These are phyloP conservation scores for Planiliza haematocheilus DNA, from an alignment of 2,113 vertebrate genomes.

Conservation along the genomic window DNA sequence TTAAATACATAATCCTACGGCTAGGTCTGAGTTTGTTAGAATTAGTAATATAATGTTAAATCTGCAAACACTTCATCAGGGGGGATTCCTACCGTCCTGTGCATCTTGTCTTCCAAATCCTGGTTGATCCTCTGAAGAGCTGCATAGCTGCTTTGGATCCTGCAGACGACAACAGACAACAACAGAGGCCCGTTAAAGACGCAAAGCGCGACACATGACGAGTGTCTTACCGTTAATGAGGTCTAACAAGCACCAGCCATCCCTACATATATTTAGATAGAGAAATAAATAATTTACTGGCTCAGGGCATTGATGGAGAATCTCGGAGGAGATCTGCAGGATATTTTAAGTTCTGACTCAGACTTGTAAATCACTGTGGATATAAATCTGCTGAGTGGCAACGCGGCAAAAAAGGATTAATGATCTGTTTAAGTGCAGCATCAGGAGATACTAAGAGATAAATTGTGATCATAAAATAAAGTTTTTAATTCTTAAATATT, in stretches of 20 bases:
- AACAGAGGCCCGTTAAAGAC: slow-evolving; percentile 1
- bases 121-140: slow-evolving; percentile 97
- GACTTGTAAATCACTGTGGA: slow-evolving; percentile 44
- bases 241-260: slow-evolving; percentile 17
- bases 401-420: slow-evolving; percentile 17
- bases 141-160: slow-evolving; percentile 96
- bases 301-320: slow-evolving; percentile 1
- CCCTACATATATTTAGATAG: slow-evolving; percentile 3
- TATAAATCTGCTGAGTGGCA: slow-evolving; percentile 34
- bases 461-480: not conserved
- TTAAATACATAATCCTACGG: too few species aligned
- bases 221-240: slow-evolving; percentile 6
- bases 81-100: slow-evolving; percentile 90
- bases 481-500: slow-evolving; percentile 22
- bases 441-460: not conserved
- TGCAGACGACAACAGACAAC: slow-evolving; percentile 63
- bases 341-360: slow-evolving; percentile 38
- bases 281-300: slow-evolving; percentile 22
- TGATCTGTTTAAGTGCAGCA: slow-evolving; percentile 10
- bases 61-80: not conserved
- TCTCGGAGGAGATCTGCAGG: slow-evolving; percentile 36
- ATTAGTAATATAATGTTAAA: too few species aligned
- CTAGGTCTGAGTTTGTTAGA: not conserved
- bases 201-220: slow-evolving; percentile 3
- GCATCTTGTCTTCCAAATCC: slow-evolving; percentile 96